Conservation (phyloP, 2,888 invertebrate genomes). For the Drosophila meridiana region DNA sequence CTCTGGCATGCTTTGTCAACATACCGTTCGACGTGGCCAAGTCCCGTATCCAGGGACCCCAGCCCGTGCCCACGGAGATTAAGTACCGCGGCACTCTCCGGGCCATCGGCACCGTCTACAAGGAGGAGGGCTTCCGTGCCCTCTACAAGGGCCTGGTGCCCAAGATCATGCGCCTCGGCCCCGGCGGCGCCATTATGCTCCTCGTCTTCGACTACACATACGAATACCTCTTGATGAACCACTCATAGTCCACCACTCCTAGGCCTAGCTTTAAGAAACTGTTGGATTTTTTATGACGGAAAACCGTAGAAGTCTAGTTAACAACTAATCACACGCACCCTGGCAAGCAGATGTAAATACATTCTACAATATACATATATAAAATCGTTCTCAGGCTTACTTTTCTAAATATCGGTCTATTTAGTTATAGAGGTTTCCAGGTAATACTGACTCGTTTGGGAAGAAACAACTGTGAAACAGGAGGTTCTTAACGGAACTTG, state of each 20-base stretch:
- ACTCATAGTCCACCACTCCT: constrained; percentile 22
- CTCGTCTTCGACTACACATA: constrained; percentile 96
- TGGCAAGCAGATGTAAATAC: constrained; percentile 4
- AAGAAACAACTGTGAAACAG: neutral
- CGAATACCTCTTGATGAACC: constrained; percentile 86
- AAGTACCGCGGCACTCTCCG: constrained; percentile 92
- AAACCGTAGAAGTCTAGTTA: neutral
- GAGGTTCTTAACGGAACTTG: too few relatives aligned
- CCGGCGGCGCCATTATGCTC: constrained; percentile 97
- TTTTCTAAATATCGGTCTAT: too few relatives aligned
- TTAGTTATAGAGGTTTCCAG: neutral
- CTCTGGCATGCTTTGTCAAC: constrained; percentile 93
- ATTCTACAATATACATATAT: neutral
- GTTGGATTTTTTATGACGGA: neutral
- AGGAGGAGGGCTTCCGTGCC: constrained; percentile 95
- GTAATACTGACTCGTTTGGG: neutral
- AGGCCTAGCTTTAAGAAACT: constrained; percentile 2
- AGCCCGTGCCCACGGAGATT: constrained; percentile 89
- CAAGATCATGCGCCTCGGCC: constrained; percentile 95
- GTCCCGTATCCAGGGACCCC: constrained; percentile 97
- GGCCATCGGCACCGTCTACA: constrained; percentile 91
- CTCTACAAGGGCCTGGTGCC: constrained; percentile 96
- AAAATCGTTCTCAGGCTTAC: neutral
- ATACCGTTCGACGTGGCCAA: constrained; percentile 99
- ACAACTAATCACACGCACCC: neutral